Conservation (phyloP, 2,888 invertebrate species). For the Eumacrocentrus americanus region DNA sequence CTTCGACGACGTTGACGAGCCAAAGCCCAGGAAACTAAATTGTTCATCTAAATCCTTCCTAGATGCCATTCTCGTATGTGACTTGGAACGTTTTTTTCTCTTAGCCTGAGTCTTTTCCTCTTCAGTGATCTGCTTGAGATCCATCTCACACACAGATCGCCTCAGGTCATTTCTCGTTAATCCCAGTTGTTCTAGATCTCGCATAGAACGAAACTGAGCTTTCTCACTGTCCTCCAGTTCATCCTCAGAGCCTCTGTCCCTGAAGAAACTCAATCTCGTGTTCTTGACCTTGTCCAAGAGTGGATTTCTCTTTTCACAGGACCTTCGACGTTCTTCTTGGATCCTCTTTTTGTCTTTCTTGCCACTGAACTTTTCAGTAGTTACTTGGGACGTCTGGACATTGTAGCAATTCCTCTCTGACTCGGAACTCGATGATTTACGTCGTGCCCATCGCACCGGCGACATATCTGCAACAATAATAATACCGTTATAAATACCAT, state of each 20-base stretch:
- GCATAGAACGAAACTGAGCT: slow-evolving; percentile 49
- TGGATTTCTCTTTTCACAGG: slow-evolving; percentile 72
- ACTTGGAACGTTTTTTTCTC: slow-evolving; percentile 55
- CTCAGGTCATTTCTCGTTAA: slow-evolving; percentile 49
- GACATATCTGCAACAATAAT: slow-evolving; percentile 67
- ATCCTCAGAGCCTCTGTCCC: slow-evolving; percentile 46
- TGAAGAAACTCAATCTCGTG: slow-evolving; percentile 72
- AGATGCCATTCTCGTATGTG: slow-evolving; percentile 50
- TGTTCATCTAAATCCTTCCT: slow-evolving; percentile 40
- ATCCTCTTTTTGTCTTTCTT: slow-evolving; percentile 65
- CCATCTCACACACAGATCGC: slow-evolving; percentile 52
- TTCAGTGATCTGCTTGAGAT: slow-evolving; percentile 49
- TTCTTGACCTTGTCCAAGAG: slow-evolving; percentile 75
- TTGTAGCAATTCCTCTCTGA: slow-evolving; percentile 74
- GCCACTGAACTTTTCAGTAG: slow-evolving; percentile 62
- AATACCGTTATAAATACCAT: not conserved
- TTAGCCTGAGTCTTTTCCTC: slow-evolving; percentile 47
- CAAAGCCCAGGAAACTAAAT: slow-evolving; percentile 48
- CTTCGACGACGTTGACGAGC: slow-evolving; percentile 39
- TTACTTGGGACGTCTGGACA: slow-evolving; percentile 64
- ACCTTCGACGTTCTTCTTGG: slow-evolving; percentile 59
- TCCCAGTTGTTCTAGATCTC: slow-evolving; percentile 43
- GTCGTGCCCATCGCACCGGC: slow-evolving; percentile 68
- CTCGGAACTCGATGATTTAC: slow-evolving; percentile 69
- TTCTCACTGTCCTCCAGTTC: slow-evolving; percentile 42